phyloP scores from a whole-genome alignment of 2,888 invertebrate species.

The Chymomyza amoena region DNA sequence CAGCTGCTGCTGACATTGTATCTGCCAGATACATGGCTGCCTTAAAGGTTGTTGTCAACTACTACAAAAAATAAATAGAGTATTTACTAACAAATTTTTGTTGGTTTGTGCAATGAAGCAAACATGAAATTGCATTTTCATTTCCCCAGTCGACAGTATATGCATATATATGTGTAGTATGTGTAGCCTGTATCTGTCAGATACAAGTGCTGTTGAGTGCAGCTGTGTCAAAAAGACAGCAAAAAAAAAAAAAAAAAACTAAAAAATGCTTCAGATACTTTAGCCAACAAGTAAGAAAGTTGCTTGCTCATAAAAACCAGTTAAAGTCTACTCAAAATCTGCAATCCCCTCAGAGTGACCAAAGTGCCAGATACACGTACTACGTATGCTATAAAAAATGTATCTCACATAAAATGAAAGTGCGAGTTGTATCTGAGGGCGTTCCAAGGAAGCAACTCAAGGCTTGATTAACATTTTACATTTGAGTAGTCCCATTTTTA shows the following conservation, averaged over 20 bases:
- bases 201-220: slow-evolving; percentile 21
- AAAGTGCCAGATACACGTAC: neutral
- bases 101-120: neutral
- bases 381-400: slow-evolving; percentile 28
- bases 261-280: neutral
- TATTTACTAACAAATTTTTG: neutral
- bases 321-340: neutral
- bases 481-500: neutral
- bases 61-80: neutral
- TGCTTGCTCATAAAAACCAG: slow-evolving; percentile 15
- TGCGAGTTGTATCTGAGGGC: slow-evolving; percentile 34
- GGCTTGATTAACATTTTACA: slow-evolving; percentile 25
- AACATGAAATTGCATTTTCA: neutral
- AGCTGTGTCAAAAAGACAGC: slow-evolving; percentile 2
- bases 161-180: neutral
- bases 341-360: neutral
- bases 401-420: slow-evolving; percentile 52
- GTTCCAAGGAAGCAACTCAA: slow-evolving; percentile 29
- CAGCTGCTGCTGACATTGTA: neutral
- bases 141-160: neutral
- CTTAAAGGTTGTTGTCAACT: neutral
- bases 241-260: slow-evolving; percentile 18
- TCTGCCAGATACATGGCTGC: no score
- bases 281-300: slow-evolving; percentile 28
- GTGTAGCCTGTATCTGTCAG: slow-evolving; percentile 38